Percentiles rank a stretch among this genome's conserved stretches.
Evolutionary conservation across 2,888 invertebrate genomes (phyloP).

Genomic region (Stenodera caucasica): DNA sequence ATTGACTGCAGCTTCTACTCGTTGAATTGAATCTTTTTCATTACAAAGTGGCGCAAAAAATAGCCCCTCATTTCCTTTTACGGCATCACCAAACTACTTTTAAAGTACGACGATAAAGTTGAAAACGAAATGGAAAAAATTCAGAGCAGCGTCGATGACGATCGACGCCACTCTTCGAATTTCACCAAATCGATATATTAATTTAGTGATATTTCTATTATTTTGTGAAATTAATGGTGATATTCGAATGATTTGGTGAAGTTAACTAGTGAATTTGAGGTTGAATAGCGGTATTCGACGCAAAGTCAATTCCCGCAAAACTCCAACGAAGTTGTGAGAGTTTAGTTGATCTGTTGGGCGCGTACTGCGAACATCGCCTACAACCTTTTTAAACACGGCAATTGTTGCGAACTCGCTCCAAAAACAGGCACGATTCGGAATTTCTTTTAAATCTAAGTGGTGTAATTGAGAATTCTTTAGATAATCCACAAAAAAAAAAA

Average conservation of each 20-base stretch:
- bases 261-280: too few relatives aligned
- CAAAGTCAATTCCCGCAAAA: constrained; percentile 21
- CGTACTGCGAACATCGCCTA: constrained; percentile 37
- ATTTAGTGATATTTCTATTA: too few relatives aligned
- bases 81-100: background rate
- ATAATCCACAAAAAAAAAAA: too few relatives aligned
- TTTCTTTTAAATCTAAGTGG: background rate
- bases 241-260: too few relatives aligned
- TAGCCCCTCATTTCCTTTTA: background rate
- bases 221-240: too few relatives aligned
- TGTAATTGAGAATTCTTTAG: too few relatives aligned
- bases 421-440: background rate
- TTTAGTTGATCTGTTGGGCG: constrained; percentile 44
- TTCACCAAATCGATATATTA: too few relatives aligned
- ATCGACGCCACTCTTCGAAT: background rate
- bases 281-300: constrained; percentile 16
- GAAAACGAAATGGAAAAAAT: background rate
- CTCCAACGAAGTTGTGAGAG: constrained; percentile 26
- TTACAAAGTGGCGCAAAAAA: background rate
- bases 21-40: too few relatives aligned
- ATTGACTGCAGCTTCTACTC: too few relatives aligned
- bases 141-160: background rate
- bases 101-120: background rate
- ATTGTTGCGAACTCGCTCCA: background rate
- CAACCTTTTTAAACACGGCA: constrained; percentile 10